Base-by-base conservation (phyloP, 2,113 vertebrate species). In the Aphyosemion australe region DNA sequence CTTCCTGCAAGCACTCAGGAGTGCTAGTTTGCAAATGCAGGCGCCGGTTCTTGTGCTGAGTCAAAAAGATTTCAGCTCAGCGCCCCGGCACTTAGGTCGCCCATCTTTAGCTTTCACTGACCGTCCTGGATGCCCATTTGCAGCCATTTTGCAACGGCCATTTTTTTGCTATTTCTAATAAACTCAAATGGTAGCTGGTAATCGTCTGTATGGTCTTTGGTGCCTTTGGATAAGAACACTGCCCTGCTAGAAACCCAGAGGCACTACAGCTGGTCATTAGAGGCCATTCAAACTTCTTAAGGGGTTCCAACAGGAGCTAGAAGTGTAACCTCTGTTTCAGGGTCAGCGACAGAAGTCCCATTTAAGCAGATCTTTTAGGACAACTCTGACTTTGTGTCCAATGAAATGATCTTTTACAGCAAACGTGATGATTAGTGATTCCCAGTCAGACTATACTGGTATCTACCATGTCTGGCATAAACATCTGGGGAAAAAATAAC, bases 11-110 rank as follows among this genome's bases (percentile, higher is more conserved):
- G 79, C 77, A 81, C 85, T 85, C 61, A 20, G 7, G 57, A 77
- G 82, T 52, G 70, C 67, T 72, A 56, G 60, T 84, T 68, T 74
- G 75, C 85, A 80, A 80, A 86, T 71, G 83, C 72, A 85, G 70
- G 62, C 77, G 26, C 74, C 78, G 72, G 74, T 76, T 64, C 67
- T 69, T 61, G 66, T 80, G 86, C 84, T 78, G 84, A 88, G 74
- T 88, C 85, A 74, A 72, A 84, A 5, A 83, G 72, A 84, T 82
- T 87, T 78, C 62, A 75, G 63, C 74, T 32, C 65, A 9, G 65
- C 72, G 75, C 83, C 64, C 50, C n/a, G 39, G 76, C 87, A 87
- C 87, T 90, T 88, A 87, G 57, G 68, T 79, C 74, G 46, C 50
- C 74, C 87, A 71, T 85, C 84, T 86, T 79, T 72, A 63, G 83